These are phyloP conservation scores for Drosophila heteroneura DNA, from an alignment of 2,888 invertebrate species.

Conservation along the genomic window DNA sequence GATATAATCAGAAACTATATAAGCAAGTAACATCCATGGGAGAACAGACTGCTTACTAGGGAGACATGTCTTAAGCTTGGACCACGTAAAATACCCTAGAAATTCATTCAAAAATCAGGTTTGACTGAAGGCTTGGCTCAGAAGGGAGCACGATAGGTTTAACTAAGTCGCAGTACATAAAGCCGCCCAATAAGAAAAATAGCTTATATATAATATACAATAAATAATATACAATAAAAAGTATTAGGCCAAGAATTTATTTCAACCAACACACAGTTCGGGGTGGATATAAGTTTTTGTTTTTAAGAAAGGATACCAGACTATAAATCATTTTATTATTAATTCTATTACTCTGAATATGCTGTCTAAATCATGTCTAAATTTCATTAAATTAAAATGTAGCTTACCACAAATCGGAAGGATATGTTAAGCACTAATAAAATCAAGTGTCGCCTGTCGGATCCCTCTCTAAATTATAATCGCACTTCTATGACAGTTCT, in stretches of 20 bases:
- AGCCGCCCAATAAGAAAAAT: not conserved
- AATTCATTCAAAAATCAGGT: not conserved
- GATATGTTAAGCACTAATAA: not conserved
- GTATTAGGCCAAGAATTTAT: not conserved
- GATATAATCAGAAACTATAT: no score
- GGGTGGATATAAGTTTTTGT: not conserved
- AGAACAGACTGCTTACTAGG: no score
- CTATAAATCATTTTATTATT: not conserved
- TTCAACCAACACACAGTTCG: not conserved
- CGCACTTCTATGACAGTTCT: slow-evolving; percentile 11
- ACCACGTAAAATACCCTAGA: not conserved
- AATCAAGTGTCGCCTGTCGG: not conserved
- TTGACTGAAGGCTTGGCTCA: not conserved
- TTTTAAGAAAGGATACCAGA: not conserved
- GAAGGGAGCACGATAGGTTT: not conserved
- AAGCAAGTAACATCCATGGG: no score
- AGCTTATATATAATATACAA: not conserved
- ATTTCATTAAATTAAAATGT: not conserved
- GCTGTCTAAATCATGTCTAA: not conserved
- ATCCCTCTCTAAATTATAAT: slow-evolving; percentile 12
- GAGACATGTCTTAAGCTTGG: not conserved
- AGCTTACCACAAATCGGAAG: not conserved
- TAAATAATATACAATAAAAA: not conserved
- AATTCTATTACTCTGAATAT: not conserved
- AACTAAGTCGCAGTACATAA: not conserved